Conservation (phyloP, 2,888 invertebrate species). For the Tiliacea aurago region DNA sequence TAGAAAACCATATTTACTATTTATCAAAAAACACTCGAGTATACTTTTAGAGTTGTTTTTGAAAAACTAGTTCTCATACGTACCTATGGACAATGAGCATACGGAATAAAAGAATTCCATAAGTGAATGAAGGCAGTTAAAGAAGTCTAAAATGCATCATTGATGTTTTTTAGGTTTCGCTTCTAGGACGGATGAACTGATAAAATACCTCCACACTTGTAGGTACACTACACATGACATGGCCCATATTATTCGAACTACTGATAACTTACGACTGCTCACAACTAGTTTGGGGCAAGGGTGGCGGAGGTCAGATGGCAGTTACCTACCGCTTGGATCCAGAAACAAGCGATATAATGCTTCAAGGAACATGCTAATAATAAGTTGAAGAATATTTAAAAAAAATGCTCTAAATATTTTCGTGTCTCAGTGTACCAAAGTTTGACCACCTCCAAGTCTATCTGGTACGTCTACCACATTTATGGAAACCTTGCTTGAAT, state of each 20-base stretch:
- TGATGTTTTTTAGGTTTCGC: no score
- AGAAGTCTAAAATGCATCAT: no score
- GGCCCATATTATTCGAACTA: slow-evolving; percentile 40
- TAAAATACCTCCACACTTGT: slow-evolving; percentile 3
- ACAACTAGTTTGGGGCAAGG: slow-evolving; percentile 48
- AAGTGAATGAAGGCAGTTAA: no score
- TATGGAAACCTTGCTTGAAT: background rate
- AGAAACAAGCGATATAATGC: slow-evolving; percentile 36
- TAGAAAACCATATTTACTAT: no score
- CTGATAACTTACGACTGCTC: slow-evolving; percentile 47
- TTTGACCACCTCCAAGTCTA: background rate
- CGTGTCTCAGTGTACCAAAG: background rate
- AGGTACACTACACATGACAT: slow-evolving; percentile 6
- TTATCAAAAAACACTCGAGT: no score
- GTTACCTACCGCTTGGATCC: slow-evolving; percentile 30
- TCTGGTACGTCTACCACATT: background rate
- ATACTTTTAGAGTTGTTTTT: no score
- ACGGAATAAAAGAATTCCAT: no score
- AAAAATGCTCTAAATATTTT: background rate
- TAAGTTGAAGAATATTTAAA: background rate
- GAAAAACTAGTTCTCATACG: no score
- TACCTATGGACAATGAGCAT: no score
- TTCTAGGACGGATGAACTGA: background rate
- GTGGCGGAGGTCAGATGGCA: slow-evolving; percentile 45
- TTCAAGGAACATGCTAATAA: background rate